A percentile compares a stretch with the other conserved stretches of the same genome.
Evolutionary conservation across 2,113 vertebrate genomes (phyloP).

Genomic region (Lethenteron reissneri): DNA sequence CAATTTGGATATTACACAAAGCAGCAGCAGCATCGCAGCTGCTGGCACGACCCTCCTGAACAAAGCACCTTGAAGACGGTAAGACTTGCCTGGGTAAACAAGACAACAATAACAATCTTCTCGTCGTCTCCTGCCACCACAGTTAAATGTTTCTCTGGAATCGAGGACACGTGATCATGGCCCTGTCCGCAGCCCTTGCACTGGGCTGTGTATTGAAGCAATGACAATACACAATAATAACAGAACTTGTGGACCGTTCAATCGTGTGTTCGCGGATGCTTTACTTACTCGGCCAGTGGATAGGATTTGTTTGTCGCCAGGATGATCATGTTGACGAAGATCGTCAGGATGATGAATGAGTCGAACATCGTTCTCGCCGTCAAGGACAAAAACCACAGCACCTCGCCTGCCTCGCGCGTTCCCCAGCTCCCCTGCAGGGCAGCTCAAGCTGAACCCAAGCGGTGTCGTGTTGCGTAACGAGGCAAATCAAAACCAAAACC

Average conservation of each 20-base stretch:
- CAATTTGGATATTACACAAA: too few species aligned
- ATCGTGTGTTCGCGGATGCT: background rate
- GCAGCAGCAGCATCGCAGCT: too few species aligned
- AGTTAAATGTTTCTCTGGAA: too few species aligned
- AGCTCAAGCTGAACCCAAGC: too few species aligned
- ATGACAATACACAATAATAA: background rate
- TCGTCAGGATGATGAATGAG: conserved; percentile 10
- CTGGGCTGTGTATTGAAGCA: background rate
- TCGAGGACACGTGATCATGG: too few species aligned
- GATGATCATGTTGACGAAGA: conserved; percentile 11
- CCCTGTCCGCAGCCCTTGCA: too few species aligned
- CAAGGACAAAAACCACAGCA: conserved; percentile 6
- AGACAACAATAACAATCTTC: background rate
- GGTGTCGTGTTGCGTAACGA: too few species aligned
- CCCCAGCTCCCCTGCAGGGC: too few species aligned
- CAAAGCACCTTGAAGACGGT: too few species aligned
- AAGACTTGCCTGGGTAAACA: too few species aligned
- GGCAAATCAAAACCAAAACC: too few species aligned
- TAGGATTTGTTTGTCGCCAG: conserved; percentile 10
- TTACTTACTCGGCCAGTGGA: conserved; percentile 10
- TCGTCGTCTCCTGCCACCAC: background rate
- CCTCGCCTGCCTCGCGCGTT: background rate
- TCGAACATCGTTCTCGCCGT: conserved; percentile 8
- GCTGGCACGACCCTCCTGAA: too few species aligned
- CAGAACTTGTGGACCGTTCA: background rate